These are phyloP conservation scores for Diadophis punctatus DNA, from an alignment of 2,113 vertebrate species.

Conservation along the genomic window DNA sequence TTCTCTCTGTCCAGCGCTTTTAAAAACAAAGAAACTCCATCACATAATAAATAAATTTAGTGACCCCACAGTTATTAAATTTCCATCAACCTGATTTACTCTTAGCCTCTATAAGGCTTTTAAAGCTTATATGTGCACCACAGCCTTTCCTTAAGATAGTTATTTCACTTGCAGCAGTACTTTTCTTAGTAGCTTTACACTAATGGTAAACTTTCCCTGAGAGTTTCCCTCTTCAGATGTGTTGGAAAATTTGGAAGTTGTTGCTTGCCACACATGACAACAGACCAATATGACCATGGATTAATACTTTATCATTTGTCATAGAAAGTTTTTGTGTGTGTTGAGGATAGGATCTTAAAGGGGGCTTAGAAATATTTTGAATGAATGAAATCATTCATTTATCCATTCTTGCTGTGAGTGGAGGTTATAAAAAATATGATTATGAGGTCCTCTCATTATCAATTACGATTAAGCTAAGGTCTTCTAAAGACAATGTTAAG, in stretches of 20 bases:
- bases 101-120: not conserved
- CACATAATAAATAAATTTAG: not conserved
- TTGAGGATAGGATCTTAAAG: not conserved
- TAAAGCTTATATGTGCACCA: not conserved
- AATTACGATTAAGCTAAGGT: not conserved
- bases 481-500: not conserved
- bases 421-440: not conserved
- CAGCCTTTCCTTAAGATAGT: not conserved
- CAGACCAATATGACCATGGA: not conserved
- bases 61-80: not conserved
- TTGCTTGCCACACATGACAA: not conserved
- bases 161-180: not conserved
- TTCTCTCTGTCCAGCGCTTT: not conserved
- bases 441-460: not conserved
- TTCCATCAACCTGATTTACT: not conserved
- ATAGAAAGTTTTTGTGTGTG: not conserved
- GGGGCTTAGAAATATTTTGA: not conserved
- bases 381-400: not conserved
- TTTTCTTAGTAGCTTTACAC: not conserved
- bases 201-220: not conserved
- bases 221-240: not conserved
- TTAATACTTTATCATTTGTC: not conserved
- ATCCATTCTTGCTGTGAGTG: not conserved
- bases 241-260: not conserved
- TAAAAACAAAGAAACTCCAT: not conserved